Evolutionary conservation across 2,888 invertebrate genomes (phyloP), one percentile per base, ranked within the genome.

Genomic region (Cephus sareptanus): DNA sequence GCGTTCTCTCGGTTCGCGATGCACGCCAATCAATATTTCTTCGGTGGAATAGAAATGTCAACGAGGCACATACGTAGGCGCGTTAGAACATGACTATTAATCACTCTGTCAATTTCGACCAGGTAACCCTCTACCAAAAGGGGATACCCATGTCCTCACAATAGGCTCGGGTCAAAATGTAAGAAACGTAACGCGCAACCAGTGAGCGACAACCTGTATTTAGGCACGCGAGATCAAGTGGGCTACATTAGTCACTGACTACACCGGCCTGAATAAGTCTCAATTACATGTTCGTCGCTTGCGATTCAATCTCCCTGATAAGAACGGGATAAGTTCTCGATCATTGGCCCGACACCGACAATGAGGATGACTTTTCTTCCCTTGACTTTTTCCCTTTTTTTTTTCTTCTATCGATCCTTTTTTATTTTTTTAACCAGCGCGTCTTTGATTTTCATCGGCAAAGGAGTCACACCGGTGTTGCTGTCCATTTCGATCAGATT

Each of bases 81-180:
- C 73, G 70, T 12, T 75, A 71, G 76, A 75, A 75, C 69, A 34
- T 31, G 75, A 78, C 78, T 73, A 78, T 78, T 78, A 78, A 78
- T 78, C 78, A 78, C 75, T 73, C 75, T 78, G 78, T 78, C 78
- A 76, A 78, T 78, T 78, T 78, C 69, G 34, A 78, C 68, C 76
- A 69, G 76, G 78, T 70, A 78, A 78, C 78, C 73, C 73, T 68
- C 69, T 75, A 73, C 76, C 78, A 35, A 78, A 78, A 78, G 71
- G 75, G 76, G 78, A 75, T 75, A 71, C 31, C 78, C 78, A 69
- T 75, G 78, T 78, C 78, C 73, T 76, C 73, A 71, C 34, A 34
- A 33, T 71, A 4, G 33, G 15, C 71, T 9, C 71, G 71, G 71
- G 71, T 71, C 71, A 71, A 34, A 31, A 31, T 31, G 71, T 31